Evolutionary conservation across 2,113 vertebrate genomes (phyloP).

Genomic region (Camelus bactrianus): DNA sequence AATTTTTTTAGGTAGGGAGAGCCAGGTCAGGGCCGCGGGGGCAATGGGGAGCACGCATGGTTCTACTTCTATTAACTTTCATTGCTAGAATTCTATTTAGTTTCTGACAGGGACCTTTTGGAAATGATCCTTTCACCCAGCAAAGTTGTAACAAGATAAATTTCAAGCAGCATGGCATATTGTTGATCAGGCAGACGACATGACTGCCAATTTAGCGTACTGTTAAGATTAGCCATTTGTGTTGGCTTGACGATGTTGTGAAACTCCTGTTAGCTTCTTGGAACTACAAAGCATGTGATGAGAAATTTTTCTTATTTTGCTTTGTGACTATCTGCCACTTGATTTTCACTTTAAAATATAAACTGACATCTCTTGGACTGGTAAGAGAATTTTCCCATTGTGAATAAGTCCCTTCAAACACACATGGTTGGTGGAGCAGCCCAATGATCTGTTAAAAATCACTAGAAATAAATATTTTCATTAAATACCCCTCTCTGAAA

Average conservation of each 20-base stretch:
- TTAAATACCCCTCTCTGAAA: constrained; percentile 57
- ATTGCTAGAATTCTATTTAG: constrained; percentile 5
- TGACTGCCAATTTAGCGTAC: constrained; percentile 41
- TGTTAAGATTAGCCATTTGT: constrained; percentile 75
- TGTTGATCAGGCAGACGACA: constrained; percentile 55
- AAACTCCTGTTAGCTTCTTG: constrained; percentile 73
- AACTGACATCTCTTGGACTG: constrained; percentile 55
- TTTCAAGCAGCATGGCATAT: constrained; percentile 12
- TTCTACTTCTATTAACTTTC: not conserved
- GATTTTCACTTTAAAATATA: constrained; percentile 65
- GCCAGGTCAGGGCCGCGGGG: not conserved
- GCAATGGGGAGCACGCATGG: not conserved
- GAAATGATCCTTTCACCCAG: constrained; percentile 38
- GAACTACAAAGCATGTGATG: constrained; percentile 63
- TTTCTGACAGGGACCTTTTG: constrained; percentile 27
- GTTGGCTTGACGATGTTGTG: constrained; percentile 41
- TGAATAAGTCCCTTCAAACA: constrained; percentile 6
- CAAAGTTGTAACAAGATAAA: not conserved
- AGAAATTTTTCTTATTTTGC: constrained; percentile 75
- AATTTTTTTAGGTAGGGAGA: not conserved
- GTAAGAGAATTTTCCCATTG: constrained; percentile 14
- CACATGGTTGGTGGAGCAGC: constrained; percentile 1
- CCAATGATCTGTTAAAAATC: constrained; percentile 57
- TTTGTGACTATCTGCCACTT: constrained; percentile 68
- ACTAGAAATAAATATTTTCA: constrained; percentile 53